Evolutionary conservation across 2,797 vertebrate genomes (phyloP).

Genomic region (Pachyuromys duprasi): DNA sequence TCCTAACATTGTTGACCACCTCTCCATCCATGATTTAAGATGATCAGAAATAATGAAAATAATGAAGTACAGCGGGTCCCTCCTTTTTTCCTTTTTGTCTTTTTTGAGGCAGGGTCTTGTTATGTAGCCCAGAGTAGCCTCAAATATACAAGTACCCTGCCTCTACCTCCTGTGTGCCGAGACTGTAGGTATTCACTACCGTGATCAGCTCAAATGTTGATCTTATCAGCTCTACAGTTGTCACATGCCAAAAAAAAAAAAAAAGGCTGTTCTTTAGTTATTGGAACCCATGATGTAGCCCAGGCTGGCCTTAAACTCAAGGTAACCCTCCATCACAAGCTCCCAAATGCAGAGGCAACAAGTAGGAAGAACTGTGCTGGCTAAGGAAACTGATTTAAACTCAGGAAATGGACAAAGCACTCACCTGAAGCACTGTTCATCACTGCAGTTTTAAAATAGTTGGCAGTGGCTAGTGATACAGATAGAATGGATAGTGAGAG

Average conservation of each 20-base stretch:
- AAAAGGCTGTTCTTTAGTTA: not conserved
- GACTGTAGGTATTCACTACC: not conserved
- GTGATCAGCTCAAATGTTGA: not conserved
- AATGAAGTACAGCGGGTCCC: not conserved
- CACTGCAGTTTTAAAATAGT: not conserved
- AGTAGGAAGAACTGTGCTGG: not conserved
- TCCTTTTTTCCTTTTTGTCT: no score
- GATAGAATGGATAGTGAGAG: no score
- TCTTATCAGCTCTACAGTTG: not conserved
- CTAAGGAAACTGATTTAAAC: slow-evolving; percentile 12
- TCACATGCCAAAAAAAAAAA: not conserved
- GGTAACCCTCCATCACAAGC: not conserved
- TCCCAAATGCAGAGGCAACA: not conserved
- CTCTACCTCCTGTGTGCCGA: not conserved
- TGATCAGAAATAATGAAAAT: slow-evolving; percentile 19
- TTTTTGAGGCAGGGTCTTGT: not conserved
- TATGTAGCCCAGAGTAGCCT: not conserved
- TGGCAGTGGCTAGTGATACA: not conserved
- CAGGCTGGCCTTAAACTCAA: not conserved
- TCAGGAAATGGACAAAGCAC: not conserved
- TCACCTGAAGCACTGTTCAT: not conserved
- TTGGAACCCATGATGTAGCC: no score
- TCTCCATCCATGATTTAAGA: not conserved
- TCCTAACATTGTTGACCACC: not conserved
- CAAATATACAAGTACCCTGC: not conserved